Conservation (phyloP, 1,140 invertebrate species). For the Propsilocerus akamusi region DNA sequence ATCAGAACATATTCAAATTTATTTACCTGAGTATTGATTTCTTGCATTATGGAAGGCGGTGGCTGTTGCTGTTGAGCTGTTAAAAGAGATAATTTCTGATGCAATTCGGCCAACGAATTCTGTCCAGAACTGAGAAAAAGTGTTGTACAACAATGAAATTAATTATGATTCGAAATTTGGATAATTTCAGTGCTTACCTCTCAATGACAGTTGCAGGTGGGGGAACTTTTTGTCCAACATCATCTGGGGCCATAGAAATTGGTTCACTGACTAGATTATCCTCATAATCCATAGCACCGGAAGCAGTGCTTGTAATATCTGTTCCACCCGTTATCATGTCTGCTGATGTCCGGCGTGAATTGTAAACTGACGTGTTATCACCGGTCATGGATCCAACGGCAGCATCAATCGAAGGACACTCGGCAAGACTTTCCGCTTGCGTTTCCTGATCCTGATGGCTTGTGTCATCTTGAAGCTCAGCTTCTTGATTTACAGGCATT, state of each 20-base stretch:
- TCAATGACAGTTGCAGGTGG: too few species aligned
- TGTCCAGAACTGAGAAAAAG: not conserved
- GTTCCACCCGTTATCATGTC: constrained; percentile 10
- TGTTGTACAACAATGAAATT: not conserved
- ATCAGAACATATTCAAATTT: not conserved
- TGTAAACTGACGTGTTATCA: constrained; percentile 13
- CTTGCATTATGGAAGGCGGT: too few species aligned
- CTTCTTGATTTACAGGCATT: not conserved
- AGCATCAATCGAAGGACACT: not conserved
- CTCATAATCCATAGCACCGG: not conserved
- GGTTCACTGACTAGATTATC: constrained; percentile 1
- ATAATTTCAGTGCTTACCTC: too few species aligned
- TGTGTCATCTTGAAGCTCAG: not conserved
- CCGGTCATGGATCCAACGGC: not conserved
- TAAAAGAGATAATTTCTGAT: not conserved
- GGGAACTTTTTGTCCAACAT: not conserved
- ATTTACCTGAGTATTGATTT: not conserved
- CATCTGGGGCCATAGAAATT: not conserved
- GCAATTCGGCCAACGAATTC: not conserved
- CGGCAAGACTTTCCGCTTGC: not conserved
- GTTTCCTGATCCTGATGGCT: not conserved
- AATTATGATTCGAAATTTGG: not conserved
- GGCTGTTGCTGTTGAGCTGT: not conserved
- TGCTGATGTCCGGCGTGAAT: constrained; percentile 20
- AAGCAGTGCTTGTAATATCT: not conserved